These are phyloP conservation scores for Planococcus citri DNA, from an alignment of 1,140 invertebrate species.

Conservation along the genomic window DNA sequence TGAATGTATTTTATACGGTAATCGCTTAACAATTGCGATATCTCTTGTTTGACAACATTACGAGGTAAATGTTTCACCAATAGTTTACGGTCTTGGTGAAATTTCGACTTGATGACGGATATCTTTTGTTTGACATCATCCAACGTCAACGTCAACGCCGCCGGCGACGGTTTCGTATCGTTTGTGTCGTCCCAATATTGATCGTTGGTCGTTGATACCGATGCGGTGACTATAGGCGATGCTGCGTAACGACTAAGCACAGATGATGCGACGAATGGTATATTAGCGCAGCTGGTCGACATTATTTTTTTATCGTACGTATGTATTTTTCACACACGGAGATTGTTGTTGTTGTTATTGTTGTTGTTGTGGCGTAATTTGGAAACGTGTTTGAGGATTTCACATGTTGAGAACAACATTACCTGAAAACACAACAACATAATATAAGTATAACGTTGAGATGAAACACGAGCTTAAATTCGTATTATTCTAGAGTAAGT, in stretches of 20 bases:
- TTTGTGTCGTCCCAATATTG: no score
- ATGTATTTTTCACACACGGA: neutral
- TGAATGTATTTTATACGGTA: slow-evolving; percentile 33
- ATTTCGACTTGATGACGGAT: neutral
- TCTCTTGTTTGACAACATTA: slow-evolving; percentile 30
- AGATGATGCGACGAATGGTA: neutral
- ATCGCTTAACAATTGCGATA: slow-evolving; percentile 33
- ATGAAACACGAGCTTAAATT: neutral
- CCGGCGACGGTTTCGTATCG: no score
- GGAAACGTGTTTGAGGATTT: neutral
- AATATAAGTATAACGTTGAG: neutral
- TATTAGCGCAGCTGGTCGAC: neutral
- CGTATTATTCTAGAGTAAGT: no score
- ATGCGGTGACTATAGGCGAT: no score
- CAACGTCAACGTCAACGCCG: neutral
- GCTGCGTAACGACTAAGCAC: neutral
- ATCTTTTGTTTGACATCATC: neutral
- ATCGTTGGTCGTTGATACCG: no score
- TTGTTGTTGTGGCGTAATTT: neutral
- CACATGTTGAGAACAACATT: neutral
- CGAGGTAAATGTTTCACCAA: neutral
- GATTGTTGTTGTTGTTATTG: no score
- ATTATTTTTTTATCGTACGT: neutral
- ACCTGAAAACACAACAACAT: neutral
- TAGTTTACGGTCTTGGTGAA: neutral